phyloP scores from a whole-genome alignment of 2,888 invertebrate species.

The Tortricodes alternella region DNA sequence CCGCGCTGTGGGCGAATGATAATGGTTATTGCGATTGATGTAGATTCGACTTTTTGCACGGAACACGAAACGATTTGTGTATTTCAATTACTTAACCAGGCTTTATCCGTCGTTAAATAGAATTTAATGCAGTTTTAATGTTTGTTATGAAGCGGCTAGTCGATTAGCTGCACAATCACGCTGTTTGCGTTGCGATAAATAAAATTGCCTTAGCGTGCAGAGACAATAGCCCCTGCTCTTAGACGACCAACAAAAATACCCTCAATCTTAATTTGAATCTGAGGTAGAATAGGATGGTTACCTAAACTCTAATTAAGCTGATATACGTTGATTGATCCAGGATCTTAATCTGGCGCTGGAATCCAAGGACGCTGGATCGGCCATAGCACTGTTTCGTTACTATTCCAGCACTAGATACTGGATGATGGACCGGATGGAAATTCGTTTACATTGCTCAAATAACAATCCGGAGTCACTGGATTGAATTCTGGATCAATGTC shows the following conservation, averaged over 20 bases:
- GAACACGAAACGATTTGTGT: constrained; percentile 50
- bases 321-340: constrained; percentile 6
- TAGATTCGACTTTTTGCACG: constrained; percentile 51
- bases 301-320: constrained; percentile 35
- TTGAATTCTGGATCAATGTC: no score
- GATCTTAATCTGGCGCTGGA: no score
- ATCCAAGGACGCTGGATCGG: no score
- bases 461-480: no score
- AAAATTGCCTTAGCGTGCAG: constrained; percentile 51
- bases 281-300: constrained; percentile 17
- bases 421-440: no score
- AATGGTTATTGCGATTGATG: constrained; percentile 33
- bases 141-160: constrained; percentile 61
- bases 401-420: no score
- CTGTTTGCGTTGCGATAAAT: constrained; percentile 55
- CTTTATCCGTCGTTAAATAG: constrained; percentile 65
- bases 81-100: constrained; percentile 65
- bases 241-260: constrained; percentile 49
- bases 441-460: no score
- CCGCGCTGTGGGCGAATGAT: constrained; percentile 26
- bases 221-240: constrained; percentile 58
- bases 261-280: constrained; percentile 41
- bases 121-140: constrained; percentile 78
- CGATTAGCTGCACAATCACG: constrained; percentile 62
- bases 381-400: no score